phyloP scores from a whole-genome alignment of 2,888 invertebrate genomes.

The Eupithecia inturbata region DNA sequence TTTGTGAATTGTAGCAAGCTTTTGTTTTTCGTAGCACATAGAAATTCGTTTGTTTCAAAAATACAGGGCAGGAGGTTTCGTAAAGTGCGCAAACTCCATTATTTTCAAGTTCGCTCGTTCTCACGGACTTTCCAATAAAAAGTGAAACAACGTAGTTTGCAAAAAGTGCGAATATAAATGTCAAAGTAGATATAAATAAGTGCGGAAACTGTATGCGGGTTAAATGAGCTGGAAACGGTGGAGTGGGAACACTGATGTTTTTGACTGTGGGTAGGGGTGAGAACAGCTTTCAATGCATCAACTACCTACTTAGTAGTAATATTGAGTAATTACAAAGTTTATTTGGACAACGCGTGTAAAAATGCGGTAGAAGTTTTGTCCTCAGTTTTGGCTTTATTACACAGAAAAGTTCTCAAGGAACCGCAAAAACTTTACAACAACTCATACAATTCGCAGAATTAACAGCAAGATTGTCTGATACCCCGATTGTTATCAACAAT shows the following conservation, averaged over 20 bases:
- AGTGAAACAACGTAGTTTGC: conserved; percentile 45
- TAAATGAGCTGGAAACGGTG: conserved; percentile 73
- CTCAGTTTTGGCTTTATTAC: not conserved
- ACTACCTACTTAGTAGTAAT: not conserved
- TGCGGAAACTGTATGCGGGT: conserved; percentile 66
- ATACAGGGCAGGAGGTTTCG: conserved; percentile 24
- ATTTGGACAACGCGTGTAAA: not conserved
- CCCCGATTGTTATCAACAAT: conserved; percentile 37
- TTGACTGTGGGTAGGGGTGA: conserved; percentile 20
- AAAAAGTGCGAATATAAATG: conserved; percentile 66
- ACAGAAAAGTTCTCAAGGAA: conserved; percentile 1
- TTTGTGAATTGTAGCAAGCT: not conserved
- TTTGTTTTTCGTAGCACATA: not conserved
- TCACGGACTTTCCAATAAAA: conserved; percentile 49
- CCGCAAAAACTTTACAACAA: not conserved
- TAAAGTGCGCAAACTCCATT: conserved; percentile 18
- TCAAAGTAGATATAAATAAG: conserved; percentile 55
- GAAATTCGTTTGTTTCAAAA: conserved; percentile 17
- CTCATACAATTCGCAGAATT: conserved; percentile 27
- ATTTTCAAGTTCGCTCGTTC: conserved; percentile 51
- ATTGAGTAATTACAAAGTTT: no score
- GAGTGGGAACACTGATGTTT: conserved; percentile 58
- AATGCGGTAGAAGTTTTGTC: not conserved
- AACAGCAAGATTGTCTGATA: conserved; percentile 36
- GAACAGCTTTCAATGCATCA: not conserved